Evolutionary conservation across 2,113 vertebrate genomes (phyloP), one percentile per base, ranked within the genome.

Genomic region (Trachemys scripta): DNA sequence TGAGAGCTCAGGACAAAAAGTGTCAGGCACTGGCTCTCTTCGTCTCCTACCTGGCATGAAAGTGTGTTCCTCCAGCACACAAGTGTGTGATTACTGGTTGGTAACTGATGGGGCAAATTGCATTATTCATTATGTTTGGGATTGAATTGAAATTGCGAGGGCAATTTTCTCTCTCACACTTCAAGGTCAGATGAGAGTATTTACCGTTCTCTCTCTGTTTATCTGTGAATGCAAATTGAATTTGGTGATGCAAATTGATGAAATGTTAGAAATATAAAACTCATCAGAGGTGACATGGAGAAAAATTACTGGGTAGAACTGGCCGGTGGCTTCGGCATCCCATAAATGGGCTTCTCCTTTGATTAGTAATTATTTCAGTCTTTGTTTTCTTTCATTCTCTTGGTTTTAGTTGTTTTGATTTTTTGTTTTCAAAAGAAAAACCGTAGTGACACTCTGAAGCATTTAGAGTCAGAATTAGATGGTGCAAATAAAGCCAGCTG

Each of bases 121-220:
- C 96, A 96, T 98, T 97, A 96, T 97, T 98, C 91, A 96, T 98
- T 97, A 89, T 78, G 92, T 86, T 90, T 96, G 89, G 94, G 96
- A 95, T 92, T 92, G 98, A 97, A 98, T 97, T 98, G 98, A 98
- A 98, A 98, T 98, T 95, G 76, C 82, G 3, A 97, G 97, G 97
- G 94, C 92, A 96, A 96, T 98, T 98, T 98, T 98, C 96, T 97
- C 96, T 98, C 96, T 98, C 96, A 91, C 93, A 89, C 98, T 97
- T 97, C 98, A 98, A 98, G 98, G 98, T 98, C 98, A 97, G 95
- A 98, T 57, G 97, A 97, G 97, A 96, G 96, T 98, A 97, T 97
- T 98, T 98, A 96, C 97, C 79, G 90, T 93, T 98, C 95, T 95
- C 94, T 98, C 97, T 98, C 98, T 98, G 98, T 98, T 98, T 98